Evolutionary conservation across 2,888 invertebrate genomes (phyloP).

Genomic region (Meliscaeva auricollis): DNA sequence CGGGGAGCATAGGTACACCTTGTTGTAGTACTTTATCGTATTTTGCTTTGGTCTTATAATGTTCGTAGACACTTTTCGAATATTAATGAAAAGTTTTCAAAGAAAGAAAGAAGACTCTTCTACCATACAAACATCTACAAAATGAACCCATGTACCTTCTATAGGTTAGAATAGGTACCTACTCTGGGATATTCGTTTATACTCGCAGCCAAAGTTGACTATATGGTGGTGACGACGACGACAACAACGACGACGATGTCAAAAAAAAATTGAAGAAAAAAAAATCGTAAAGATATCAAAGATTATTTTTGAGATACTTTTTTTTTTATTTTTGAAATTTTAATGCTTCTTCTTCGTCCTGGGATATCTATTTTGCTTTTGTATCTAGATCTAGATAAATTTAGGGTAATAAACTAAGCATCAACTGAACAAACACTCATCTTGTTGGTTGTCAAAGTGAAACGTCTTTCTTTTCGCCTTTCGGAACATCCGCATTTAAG

Average conservation of each 20-base stretch:
- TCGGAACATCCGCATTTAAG: slow-evolving; percentile 45
- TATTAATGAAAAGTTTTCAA: slow-evolving; percentile 76
- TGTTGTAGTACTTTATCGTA: slow-evolving; percentile 71
- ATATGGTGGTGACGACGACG: slow-evolving; percentile 20
- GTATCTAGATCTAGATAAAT: slow-evolving; percentile 43
- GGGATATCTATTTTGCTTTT: slow-evolving; percentile 54
- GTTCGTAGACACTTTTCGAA: slow-evolving; percentile 76
- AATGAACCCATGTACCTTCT: slow-evolving; percentile 27
- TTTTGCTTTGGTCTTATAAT: slow-evolving; percentile 73
- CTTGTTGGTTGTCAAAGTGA: slow-evolving; percentile 38
- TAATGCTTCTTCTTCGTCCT: slow-evolving; percentile 11
- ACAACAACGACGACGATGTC: slow-evolving; percentile 5
- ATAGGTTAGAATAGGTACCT: slow-evolving; percentile 23
- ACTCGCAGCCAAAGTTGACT: not conserved
- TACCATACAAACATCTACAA: too few relatives aligned
- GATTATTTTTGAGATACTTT: slow-evolving; percentile 63
- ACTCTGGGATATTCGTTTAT: slow-evolving; percentile 40
- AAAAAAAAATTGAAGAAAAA: slow-evolving; percentile 39
- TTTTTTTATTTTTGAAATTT: slow-evolving; percentile 30
- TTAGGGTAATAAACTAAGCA: slow-evolving; percentile 64
- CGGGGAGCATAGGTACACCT: slow-evolving; percentile 56
- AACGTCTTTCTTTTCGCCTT: slow-evolving; percentile 45
- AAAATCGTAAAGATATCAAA: slow-evolving; percentile 67
- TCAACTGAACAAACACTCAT: slow-evolving; percentile 62
- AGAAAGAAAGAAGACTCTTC: slow-evolving; percentile 49